Base-by-base conservation (phyloP, 1,140 invertebrate genomes). In the Globodera rostochiensis region DNA sequence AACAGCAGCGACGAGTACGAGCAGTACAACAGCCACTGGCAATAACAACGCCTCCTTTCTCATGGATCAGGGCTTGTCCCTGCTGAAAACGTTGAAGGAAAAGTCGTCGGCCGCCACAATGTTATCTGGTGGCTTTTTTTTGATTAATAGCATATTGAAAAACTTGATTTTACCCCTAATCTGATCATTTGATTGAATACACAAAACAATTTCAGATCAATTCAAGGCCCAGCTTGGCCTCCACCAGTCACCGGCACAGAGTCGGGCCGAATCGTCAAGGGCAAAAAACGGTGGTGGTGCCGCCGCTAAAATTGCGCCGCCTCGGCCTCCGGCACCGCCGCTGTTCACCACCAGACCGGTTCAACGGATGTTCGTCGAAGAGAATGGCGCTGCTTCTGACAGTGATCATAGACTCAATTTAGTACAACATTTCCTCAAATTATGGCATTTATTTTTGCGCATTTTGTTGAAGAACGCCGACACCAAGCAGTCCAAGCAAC, bases 61-160 rank as follows among this genome's bases (percentile, higher is more conserved):
- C 5, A 87, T 84, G 70, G 86, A 86, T 36, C 86, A 88, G 74
- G 86, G 86, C 50, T 57, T 88, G 69, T 80, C 80, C 45, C 21
- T 96, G 84, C 91, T 98, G 67, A 96, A 96, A 85, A 97, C 97
- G 90, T 91, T 98, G 19, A 97, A 96, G 90, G 96, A 98, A 88
- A 97, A 96, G 1, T 97, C 96, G 8, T 94, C 93, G 21, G 97
- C 96, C 93, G 95, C 98, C n/a, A 36, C 8, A 69, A 36, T 3
- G 49, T 25, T 77, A 36, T 36, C 36, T 36, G 36, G 36, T 36
- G 36, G 2, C 3, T 36, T 36, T 36, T 36, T 36, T 36, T 36
- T 36, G 36, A 36, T 36, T 36, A 36, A 36, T 36, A 36, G 36
- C 36, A 36, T 1, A 36, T 36, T 36, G 36, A 36, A 36, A 36